Evolutionary conservation across 2,113 vertebrate genomes (phyloP), one percentile per base, ranked within the genome.

Genomic region (Fulmarus glacialis): DNA sequence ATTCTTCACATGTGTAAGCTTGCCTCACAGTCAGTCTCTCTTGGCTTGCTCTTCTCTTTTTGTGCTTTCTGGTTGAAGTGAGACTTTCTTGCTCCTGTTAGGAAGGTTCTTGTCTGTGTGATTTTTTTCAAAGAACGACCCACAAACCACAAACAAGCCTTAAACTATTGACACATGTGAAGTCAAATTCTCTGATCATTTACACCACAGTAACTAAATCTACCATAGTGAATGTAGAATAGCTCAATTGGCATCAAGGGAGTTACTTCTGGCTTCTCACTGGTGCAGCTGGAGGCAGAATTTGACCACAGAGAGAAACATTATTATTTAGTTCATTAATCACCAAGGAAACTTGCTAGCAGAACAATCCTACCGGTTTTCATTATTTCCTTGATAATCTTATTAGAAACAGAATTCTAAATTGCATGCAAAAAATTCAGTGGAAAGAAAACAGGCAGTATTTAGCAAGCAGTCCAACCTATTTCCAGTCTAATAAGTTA

Each of bases 321-420:
- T 90, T 90, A 72, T 95, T 92, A 91, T 96, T 96, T 97, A 95
- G 72, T 50, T 89, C 50, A 95, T 93, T 96, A 82, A 93, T 93
- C 80, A 93, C 87, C 80, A 73, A 90, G 74, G 64, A 96, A 95
- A 94, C 56, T 84, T 79, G 15, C 45, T 92, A 93, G 55, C 36
- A 73, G 62, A 95, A 90, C 20, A 78, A 50, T 70, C 80, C 63
- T 68, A 93, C 50, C 0, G 0, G 17, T 90, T 96, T 97, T 81
- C 78, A 93, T 96, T 95, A 93, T 90, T 96, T 94, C 10, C 91
- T 94, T 93, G 75, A 80, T 92, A 94, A 96, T 95, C 64, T 90
- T 95, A 93, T 97, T 94, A 95, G 83, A 95, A 95, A 71, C 48
- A 89, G 55, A 96, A 85, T 89, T 90, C 72, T 87, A 82, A 68